Conservation (phyloP, 2,888 invertebrate species). For the Lasioglossum leucozonium region DNA sequence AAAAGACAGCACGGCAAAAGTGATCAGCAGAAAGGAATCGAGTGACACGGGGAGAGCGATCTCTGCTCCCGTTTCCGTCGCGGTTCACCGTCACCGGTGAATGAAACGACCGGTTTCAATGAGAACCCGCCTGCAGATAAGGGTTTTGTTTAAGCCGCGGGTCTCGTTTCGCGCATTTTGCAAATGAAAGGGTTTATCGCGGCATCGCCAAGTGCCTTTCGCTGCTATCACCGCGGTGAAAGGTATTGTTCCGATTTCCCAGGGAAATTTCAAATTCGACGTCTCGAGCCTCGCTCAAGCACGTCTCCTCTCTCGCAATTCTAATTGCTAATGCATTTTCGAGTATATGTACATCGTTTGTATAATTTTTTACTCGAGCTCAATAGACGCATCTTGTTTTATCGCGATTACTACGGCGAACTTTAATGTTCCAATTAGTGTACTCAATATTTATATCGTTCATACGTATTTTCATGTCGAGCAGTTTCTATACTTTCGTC, state of each 20-base stretch:
- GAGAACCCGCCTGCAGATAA: constrained; percentile 1
- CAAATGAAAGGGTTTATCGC: constrained; percentile 1
- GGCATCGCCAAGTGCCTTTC: background rate
- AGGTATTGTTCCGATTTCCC: background rate
- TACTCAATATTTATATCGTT: background rate
- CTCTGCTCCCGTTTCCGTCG: constrained; percentile 1
- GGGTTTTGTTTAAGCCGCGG: background rate
- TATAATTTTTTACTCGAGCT: no score
- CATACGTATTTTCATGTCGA: no score
- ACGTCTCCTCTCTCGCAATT: background rate
- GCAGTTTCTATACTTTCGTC: no score
- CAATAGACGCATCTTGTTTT: no score
- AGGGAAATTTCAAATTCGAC: background rate
- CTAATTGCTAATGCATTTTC: background rate
- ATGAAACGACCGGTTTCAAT: background rate
- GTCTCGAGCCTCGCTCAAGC: background rate
- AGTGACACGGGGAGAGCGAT: background rate
- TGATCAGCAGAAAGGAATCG: constrained; percentile 15
- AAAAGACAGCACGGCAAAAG: background rate
- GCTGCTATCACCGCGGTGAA: background rate
- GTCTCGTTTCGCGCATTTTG: background rate
- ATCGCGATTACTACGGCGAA: background rate
- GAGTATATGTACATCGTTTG: no score
- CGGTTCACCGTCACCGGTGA: background rate
- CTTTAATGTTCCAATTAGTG: background rate